Conservation (phyloP, 2,888 invertebrate species). For the Venustoraphidia nigricollis region DNA sequence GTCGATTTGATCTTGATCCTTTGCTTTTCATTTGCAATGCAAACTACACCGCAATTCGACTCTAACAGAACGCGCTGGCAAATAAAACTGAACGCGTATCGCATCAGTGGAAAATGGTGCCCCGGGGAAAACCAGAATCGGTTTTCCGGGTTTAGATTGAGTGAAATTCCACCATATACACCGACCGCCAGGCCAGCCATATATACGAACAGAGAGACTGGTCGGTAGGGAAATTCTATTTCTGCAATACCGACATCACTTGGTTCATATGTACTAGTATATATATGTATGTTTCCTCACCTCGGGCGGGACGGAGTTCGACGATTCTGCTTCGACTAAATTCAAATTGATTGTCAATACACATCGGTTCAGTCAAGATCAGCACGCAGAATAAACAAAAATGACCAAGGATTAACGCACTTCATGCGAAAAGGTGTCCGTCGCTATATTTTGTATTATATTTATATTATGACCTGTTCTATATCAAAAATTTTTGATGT, state of each 20-base stretch:
- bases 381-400: no score
- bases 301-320: no score
- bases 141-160: constrained; percentile 31
- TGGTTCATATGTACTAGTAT: not conserved
- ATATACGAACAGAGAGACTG: not conserved
- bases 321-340: no score
- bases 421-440: no score
- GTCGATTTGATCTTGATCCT: constrained; percentile 27
- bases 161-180: constrained; percentile 23
- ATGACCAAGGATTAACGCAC: no score
- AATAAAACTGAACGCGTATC: constrained; percentile 23
- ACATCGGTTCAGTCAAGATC: no score
- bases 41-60: constrained; percentile 27
- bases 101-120: constrained; percentile 19
- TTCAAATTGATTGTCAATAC: no score
- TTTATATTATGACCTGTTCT: no score
- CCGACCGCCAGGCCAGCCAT: no score
- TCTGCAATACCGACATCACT: no score
- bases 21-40: constrained; percentile 31
- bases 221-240: constrained; percentile 2
- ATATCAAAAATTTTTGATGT: no score
- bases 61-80: constrained; percentile 21
- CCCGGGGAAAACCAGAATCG: constrained; percentile 21
- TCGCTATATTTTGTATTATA: no score
- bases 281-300: not conserved